Evolutionary conservation across 23 tunicate genomes (phyloP), one percentile per base, ranked within the genome.

Genomic region (Clavelina lepadiformis): DNA sequence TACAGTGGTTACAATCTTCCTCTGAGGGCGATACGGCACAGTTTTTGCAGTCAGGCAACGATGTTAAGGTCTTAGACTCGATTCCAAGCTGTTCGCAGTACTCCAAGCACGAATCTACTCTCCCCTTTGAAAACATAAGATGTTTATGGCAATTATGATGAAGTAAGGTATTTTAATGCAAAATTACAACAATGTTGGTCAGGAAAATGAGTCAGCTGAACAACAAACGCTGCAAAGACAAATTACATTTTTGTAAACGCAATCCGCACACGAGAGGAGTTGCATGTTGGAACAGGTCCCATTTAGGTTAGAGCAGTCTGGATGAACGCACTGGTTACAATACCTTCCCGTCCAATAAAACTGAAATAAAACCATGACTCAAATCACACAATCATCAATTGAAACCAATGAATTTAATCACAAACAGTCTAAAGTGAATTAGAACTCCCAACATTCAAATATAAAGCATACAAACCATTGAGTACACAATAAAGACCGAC

Each of bases 231-330:
- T n/a, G n/a, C n/a, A n/a, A n/a, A n/a, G n/a, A n/a, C n/a, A n/a
- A n/a, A n/a, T n/a, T n/a, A n/a, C n/a, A n/a, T n/a, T n/a, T 65
- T 53, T 46, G 21, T 47, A 73, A 11, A 45, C 51, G 51, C 91
- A 82, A 32, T 74, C 63, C n/a, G 81, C 91, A 59, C 91, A 82
- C 11, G 21, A 27, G 47, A 31, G 56, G 54, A 82, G 47, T 1
- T 3, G 46, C 6, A 28, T 31, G 0, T 58, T 81, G 27, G 67
- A 37, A 33, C 91, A 82, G 5, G 71, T 56, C 34, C 24, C 68
- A 23, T 74, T 56, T 20, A 74, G 58, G 19, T 29, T 51, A 31
- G 58, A 65, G 41, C 91, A 82, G 20, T 64, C 51, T 7, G 91
- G 91, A 6, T 79, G 71, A 27, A 59, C 53, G 34, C 86, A 79